These are phyloP conservation scores for Amblyjoppa proteus DNA, from an alignment of 2,888 invertebrate species.

Conservation along the genomic window DNA sequence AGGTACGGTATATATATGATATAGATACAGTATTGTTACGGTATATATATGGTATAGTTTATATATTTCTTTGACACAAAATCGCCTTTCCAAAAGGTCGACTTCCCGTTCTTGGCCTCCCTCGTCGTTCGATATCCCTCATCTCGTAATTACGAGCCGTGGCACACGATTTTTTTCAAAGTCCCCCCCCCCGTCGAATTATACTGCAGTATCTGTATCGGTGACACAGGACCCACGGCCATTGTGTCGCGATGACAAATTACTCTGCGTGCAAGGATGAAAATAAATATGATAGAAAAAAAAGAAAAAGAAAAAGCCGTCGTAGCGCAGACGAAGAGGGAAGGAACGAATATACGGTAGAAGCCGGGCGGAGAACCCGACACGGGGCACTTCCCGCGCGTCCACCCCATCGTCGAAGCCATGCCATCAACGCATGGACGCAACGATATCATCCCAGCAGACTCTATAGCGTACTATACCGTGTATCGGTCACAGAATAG, in stretches of 20 bases:
- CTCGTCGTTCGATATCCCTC: slow-evolving; percentile 29
- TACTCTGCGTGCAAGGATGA: slow-evolving; percentile 72
- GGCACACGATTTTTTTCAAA: slow-evolving; percentile 74
- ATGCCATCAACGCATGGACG: slow-evolving; percentile 49
- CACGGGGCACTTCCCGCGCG: slow-evolving; percentile 55
- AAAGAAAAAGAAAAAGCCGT: slow-evolving; percentile 30
- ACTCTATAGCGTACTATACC: not conserved
- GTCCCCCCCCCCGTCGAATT: slow-evolving; percentile 63
- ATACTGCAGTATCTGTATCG: slow-evolving; percentile 24
- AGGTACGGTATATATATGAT: too few relatives aligned
- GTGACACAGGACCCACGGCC: slow-evolving; percentile 64
- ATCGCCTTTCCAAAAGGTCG: slow-evolving; percentile 13
- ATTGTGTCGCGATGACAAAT: slow-evolving; percentile 80
- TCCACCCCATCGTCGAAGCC: slow-evolving; percentile 45
- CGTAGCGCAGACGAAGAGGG: slow-evolving; percentile 42
- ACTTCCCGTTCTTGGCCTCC: not conserved
- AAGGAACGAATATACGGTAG: slow-evolving; percentile 40
- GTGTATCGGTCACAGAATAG: slow-evolving; percentile 41
- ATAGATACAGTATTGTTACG: too few relatives aligned
- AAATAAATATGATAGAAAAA: slow-evolving; percentile 69
- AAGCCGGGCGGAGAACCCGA: slow-evolving; percentile 44
- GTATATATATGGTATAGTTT: too few relatives aligned
- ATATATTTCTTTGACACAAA: not conserved
- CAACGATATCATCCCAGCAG: slow-evolving; percentile 19
- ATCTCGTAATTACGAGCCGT: slow-evolving; percentile 29